Percentiles rank a stretch among this genome's conserved stretches.
Conservation (phyloP, 2,888 invertebrate species). For the Thecocarcelia acutangulata region DNA sequence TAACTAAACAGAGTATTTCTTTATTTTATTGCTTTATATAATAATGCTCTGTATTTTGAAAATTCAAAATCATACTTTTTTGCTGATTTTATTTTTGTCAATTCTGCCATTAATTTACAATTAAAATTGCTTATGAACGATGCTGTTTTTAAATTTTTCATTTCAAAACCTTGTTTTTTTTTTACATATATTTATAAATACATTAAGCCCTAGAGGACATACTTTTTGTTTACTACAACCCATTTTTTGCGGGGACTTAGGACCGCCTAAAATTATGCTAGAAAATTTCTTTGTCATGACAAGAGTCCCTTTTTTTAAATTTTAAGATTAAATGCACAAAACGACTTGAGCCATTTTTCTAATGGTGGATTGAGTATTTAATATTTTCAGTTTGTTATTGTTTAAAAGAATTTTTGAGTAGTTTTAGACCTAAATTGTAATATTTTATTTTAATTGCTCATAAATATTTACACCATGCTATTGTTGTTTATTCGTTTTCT, state of each 20-base stretch:
- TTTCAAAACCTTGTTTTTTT: background rate
- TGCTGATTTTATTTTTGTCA: constrained; percentile 11
- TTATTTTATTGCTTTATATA: constrained; percentile 15
- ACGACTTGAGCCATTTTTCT: too few relatives aligned
- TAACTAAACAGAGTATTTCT: background rate
- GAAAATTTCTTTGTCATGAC: too few relatives aligned
- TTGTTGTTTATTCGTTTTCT: background rate
- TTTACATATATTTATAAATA: background rate
- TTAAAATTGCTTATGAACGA: constrained; percentile 65
- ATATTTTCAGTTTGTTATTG: too few relatives aligned
- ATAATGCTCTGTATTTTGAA: background rate
- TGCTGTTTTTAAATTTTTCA: constrained; percentile 10
- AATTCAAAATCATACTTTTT: background rate
- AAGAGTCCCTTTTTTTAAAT: too few relatives aligned
- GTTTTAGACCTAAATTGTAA: background rate
- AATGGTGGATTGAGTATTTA: too few relatives aligned
- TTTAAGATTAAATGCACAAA: too few relatives aligned
- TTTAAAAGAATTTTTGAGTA: background rate
- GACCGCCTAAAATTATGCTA: background rate
- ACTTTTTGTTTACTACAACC: background rate
- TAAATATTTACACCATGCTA: constrained; percentile 26
- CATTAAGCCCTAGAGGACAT: background rate
- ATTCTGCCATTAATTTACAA: constrained; percentile 64
- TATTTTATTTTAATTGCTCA: constrained; percentile 1
- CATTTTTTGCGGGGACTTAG: background rate